Evolutionary conservation across 2,888 invertebrate species (phyloP), one percentile per base, ranked within the genome.

Genomic region (Carterocephalus palaemon): DNA sequence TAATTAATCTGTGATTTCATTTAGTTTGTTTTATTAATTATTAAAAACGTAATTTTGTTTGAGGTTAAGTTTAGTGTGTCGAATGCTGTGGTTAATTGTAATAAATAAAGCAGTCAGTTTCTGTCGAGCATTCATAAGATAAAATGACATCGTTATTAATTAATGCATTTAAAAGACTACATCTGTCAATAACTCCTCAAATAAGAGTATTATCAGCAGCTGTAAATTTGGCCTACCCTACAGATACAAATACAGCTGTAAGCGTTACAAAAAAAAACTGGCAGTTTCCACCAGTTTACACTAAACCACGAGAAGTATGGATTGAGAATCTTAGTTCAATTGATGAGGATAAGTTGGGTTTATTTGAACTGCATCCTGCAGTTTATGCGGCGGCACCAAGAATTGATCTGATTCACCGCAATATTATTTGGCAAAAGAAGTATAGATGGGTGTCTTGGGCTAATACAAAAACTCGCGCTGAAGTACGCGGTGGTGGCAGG

Each of bases 331-430:
- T 95, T 24, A 92, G 95, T 66, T 90, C 92, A 0, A 76, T 92
- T 9, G 89, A 92, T 52, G 93, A 93, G 62, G 89, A 91, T 49
- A 94, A 94, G 73, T 66, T 96, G n/a, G 96, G 95, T 0, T 73
- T 98, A 1, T 83, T 98, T 19, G 93, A 95, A 68, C 81, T 99
- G 23, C 98, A 99, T 83, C 98, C 99, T 0, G 90, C 92, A 50
- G 87, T 98, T 4, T 98, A 95, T 76, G 96, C 92, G 0, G 85
- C 90, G 0, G 89, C 91, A 59, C 98, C 98, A 0, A 89, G 97
- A 39, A 89, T 97, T 22, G 98, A 98, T 73, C 77, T 97, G 6
- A 91, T 99, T 39, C 92, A 94, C 53, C 89, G 91, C 53, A 99
- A 99, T 87, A 82, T 96, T 13, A 77, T 84, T 37, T 98, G 98